Percentiles rank a stretch among this genome's conserved stretches.
phyloP scores from a whole-genome alignment of 2,797 vertebrate species.

The Macroramphosus scolopax region DNA sequence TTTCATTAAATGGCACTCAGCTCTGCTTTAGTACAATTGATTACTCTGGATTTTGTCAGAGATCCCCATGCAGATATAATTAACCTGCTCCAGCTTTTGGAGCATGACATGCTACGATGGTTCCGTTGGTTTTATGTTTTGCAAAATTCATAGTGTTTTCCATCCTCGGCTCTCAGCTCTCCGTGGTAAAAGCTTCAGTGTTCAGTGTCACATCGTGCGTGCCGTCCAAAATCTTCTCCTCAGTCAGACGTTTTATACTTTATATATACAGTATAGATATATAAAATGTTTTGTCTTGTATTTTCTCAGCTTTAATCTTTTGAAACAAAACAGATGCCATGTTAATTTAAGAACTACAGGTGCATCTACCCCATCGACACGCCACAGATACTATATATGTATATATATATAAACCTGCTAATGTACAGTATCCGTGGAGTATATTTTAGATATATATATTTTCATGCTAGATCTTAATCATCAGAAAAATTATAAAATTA shows the following conservation, averaged over 20 bases:
- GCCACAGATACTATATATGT: too few relatives aligned
- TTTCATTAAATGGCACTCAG: too few relatives aligned
- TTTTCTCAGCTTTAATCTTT: too few relatives aligned
- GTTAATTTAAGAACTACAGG: too few relatives aligned
- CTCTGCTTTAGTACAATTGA: background rate
- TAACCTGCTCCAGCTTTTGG: constrained; percentile 47
- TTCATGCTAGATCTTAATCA: too few relatives aligned
- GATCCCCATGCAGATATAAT: constrained; percentile 39
- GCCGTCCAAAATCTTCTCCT: constrained; percentile 27
- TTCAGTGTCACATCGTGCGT: constrained; percentile 32
- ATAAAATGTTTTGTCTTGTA: too few relatives aligned
- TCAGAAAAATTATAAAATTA: too few relatives aligned
- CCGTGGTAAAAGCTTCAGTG: constrained; percentile 56
- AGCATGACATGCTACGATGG: constrained; percentile 47
- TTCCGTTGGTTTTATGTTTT: constrained; percentile 57
- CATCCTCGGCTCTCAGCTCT: constrained; percentile 47
- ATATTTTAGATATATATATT: too few relatives aligned
- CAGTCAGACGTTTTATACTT: background rate
- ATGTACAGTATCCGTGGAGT: too few relatives aligned
- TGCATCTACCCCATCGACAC: too few relatives aligned
- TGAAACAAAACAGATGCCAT: too few relatives aligned
- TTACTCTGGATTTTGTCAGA: constrained; percentile 18
- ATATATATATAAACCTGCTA: too few relatives aligned
- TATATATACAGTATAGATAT: background rate
- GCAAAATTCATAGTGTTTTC: constrained; percentile 72